Evolutionary conservation across 1,140 invertebrate genomes (phyloP), one percentile per base, ranked within the genome.

Genomic region (Carposina sasakii): DNA sequence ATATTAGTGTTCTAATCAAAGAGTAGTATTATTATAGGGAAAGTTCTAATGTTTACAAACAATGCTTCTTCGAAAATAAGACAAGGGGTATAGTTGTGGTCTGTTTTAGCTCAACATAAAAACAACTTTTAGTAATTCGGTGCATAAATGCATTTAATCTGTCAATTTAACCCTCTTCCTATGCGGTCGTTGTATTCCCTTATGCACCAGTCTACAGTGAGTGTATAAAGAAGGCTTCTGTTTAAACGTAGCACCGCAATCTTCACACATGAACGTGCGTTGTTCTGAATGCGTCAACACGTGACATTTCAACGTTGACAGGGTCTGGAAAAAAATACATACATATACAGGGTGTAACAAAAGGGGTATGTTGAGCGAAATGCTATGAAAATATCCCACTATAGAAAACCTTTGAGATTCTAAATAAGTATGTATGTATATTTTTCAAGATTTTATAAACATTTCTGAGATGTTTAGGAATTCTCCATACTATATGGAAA

Each of bases 221-320:
- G 71, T 79, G 41, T 79, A 73, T 0, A 79, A 42, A 0, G 67
- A 62, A 0, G 73, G 57, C 4, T 63, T 40, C 30, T 76, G 76
- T 20, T 67, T 64, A 67, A 79, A 79, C 0, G 73, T 67, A 20
- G 69, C 67, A 0, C 73, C 71, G 40, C 73, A 76, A 9, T 60
- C 62, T 21, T 61, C 67, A 12, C 73, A 76, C 71, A 76, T 71
- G 45, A 57, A 76, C 0, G 48, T 42, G 0, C 73, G 51, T 26
- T 54, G 47, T 0, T 59, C 42, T 0, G 67, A 71, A 24, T 76
- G 73, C 0, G 58, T 74, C 9, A 72, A 33, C 17, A 59, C 41
- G 24, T 76, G 73, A 1, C 37, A 50, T 0, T 56, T 58, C 1
- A 76, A 65, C 0, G 59, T 73, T 2, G 66, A 51, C 3, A 28